phyloP scores from a whole-genome alignment of 2,888 invertebrate genomes.

The Argynnis bischoffii region DNA sequence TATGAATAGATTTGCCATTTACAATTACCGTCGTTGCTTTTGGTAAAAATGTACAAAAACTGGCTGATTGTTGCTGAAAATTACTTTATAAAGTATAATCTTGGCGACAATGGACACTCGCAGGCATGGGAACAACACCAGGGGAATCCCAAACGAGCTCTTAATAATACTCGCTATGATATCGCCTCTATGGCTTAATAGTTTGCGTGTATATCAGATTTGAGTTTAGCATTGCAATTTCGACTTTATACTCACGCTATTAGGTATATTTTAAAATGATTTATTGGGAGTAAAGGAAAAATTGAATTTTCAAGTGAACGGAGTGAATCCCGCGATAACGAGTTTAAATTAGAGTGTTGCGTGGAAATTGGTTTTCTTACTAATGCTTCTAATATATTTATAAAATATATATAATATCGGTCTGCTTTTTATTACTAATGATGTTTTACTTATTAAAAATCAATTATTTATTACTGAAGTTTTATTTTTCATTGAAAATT shows the following conservation, averaged over 20 bases:
- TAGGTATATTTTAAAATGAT: slow-evolving; percentile 24
- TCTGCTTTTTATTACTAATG: too few relatives aligned
- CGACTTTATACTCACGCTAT: slow-evolving; percentile 14
- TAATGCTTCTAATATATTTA: too few relatives aligned
- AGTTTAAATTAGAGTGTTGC: slow-evolving; percentile 61
- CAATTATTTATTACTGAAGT: too few relatives aligned
- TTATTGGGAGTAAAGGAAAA: slow-evolving; percentile 45
- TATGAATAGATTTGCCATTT: too few relatives aligned
- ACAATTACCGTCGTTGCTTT: too few relatives aligned
- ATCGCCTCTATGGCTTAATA: slow-evolving; percentile 62
- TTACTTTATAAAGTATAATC: not conserved
- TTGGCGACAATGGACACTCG: slow-evolving; percentile 35
- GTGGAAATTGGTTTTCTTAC: slow-evolving; percentile 52
- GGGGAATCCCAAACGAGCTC: slow-evolving; percentile 76
- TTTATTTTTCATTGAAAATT: too few relatives aligned
- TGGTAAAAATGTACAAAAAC: too few relatives aligned
- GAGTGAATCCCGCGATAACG: slow-evolving; percentile 51
- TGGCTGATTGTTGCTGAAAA: too few relatives aligned
- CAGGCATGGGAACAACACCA: slow-evolving; percentile 56
- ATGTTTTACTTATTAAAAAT: too few relatives aligned
- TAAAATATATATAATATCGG: too few relatives aligned
- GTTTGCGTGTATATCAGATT: slow-evolving; percentile 59
- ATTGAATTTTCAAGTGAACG: slow-evolving; percentile 65
- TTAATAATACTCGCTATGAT: slow-evolving; percentile 75
- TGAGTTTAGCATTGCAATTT: slow-evolving; percentile 23